Base-by-base conservation (phyloP, 2,888 invertebrate genomes). In the Scaptodrosophila latifasciaeformis region DNA sequence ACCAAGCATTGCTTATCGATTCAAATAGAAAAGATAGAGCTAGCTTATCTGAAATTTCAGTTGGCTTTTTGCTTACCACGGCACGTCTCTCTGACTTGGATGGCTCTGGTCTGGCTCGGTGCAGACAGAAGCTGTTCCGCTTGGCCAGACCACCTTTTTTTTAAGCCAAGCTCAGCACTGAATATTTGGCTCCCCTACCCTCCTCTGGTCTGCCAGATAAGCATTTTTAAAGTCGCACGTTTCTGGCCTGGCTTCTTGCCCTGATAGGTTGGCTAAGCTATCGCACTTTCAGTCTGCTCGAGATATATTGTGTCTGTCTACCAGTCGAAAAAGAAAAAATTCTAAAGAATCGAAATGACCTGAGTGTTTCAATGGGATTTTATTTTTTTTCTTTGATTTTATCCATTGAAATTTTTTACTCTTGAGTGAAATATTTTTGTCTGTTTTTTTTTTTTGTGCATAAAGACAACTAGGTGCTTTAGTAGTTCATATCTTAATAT, bases 391-490 rank as follows among this genome's bases (percentile, higher is more conserved):
- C n/a, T n/a, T n/a, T n/a, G n/a, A n/a, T n/a, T n/a, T n/a, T n/a
- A n/a, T n/a, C n/a, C n/a, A n/a, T n/a, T n/a, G n/a, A n/a, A n/a
- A 10, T 3, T 18, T 37, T 37, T 17, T 37, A 37, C 10, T 37
- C 15, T 37, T 13, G 17, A 37, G 6, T 37, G 15, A 37, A 17
- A 37, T 34, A 1, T 34, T 15, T 34, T 10, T 12, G 10, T 34
- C 34, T 12, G n/a, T 6, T 34, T 10, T 24, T 34, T 49, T 55
- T 56, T 44, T 49, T 54, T 34, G 79, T 72, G 71, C 79, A 45
- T 50, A 42, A 68, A 59, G 48, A 58, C 51, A 59, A 59, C 64
- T 66, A 62, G 53, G 79, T 78, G 76, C 70, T 77, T 43, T 35
- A 57, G 19, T 40, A 40, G 17, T 17, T 19, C n/a, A 40, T 4